Conservation (phyloP, 2,113 vertebrate genomes). For the Ceuthmochares aereus region DNA sequence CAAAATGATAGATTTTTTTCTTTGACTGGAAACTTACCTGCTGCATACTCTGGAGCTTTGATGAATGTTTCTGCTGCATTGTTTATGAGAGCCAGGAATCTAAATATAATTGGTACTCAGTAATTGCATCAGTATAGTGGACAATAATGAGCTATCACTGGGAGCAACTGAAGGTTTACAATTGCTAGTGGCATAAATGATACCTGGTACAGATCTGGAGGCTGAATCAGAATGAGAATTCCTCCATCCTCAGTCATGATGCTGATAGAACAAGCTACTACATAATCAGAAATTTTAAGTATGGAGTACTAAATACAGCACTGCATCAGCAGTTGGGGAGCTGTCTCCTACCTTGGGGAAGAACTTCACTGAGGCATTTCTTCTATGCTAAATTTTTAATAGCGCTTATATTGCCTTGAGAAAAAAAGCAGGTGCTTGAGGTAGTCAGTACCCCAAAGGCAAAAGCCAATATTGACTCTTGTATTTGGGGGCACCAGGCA, state of each 20-base stretch:
- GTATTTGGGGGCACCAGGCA: background rate
- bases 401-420: background rate
- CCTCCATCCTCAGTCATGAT: background rate
- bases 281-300: background rate
- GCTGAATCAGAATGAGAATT: background rate
- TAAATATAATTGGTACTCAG: constrained; percentile 50
- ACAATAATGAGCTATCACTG: background rate
- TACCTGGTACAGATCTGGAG: background rate
- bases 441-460: background rate
- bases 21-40: constrained; percentile 61
- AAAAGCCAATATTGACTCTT: background rate
- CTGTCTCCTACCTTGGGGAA: background rate
- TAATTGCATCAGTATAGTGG: background rate
- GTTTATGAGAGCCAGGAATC: constrained; percentile 20
- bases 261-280: background rate
- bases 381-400: background rate
- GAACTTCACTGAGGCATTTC: background rate
- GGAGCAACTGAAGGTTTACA: background rate
- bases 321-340: background rate
- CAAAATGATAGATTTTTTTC: constrained; percentile 18
- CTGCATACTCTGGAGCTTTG: constrained; percentile 64
- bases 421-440: background rate
- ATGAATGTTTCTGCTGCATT: constrained; percentile 66
- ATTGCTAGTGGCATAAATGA: background rate
- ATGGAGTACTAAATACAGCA: background rate